Percentiles rank a stretch among this genome's conserved stretches.
Evolutionary conservation across 2,888 invertebrate species (phyloP).

Genomic region (Xestia xanthographa): DNA sequence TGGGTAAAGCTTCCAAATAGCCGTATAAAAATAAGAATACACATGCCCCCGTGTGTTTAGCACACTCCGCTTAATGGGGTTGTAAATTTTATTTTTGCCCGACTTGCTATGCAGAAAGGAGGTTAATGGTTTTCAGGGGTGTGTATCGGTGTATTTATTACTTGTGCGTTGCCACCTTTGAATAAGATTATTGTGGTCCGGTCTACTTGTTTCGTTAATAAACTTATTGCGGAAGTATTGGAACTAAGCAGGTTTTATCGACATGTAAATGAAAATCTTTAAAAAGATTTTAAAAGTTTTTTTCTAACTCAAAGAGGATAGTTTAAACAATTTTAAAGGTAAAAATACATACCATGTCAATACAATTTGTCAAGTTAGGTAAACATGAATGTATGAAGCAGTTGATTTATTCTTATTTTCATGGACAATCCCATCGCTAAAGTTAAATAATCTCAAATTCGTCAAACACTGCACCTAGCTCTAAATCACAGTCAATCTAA

Average conservation of each 20-base stretch:
- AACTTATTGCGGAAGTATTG: background rate
- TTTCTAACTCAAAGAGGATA: background rate
- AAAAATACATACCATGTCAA: background rate
- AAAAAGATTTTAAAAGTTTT: background rate
- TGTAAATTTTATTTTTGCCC: slow-evolving; percentile 60
- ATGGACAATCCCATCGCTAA: background rate
- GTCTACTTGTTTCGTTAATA: slow-evolving; percentile 1
- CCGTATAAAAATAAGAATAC: slow-evolving; percentile 46
- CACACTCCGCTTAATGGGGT: slow-evolving; percentile 50
- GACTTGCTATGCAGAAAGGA: slow-evolving; percentile 44
- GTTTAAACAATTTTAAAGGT: background rate
- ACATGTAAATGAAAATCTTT: too few relatives aligned
- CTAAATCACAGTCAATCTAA: background rate
- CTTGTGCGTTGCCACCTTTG: slow-evolving; percentile 13
- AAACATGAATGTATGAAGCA: background rate
- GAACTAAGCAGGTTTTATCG: background rate
- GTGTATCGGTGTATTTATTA: slow-evolving; percentile 51
- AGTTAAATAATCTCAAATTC: background rate
- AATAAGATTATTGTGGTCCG: slow-evolving; percentile 13
- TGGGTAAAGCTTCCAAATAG: slow-evolving; percentile 40
- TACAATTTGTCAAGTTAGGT: background rate
- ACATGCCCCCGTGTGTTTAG: slow-evolving; percentile 21
- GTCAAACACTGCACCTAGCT: background rate
- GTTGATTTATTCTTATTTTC: background rate
- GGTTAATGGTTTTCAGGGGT: slow-evolving; percentile 56